These are phyloP conservation scores for Xanthostigma xanthostigma DNA, from an alignment of 2,888 invertebrate genomes.

Conservation along the genomic window DNA sequence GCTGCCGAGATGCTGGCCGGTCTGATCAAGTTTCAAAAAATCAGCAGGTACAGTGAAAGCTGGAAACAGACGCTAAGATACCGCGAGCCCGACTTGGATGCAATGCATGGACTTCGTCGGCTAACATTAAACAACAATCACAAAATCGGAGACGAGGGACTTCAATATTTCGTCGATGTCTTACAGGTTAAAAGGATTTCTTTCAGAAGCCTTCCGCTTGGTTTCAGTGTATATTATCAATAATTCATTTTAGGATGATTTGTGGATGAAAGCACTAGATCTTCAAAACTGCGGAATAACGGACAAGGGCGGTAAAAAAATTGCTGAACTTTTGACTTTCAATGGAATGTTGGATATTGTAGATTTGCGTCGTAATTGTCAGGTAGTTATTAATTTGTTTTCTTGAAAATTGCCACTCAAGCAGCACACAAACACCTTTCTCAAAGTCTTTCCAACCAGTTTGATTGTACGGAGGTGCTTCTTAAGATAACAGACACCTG, in stretches of 20 bases:
- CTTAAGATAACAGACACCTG: too few relatives aligned
- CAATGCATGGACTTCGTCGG: constrained; percentile 56
- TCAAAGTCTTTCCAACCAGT: too few relatives aligned
- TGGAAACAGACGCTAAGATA: constrained; percentile 73
- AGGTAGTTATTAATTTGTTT: constrained; percentile 22
- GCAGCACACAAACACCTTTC: too few relatives aligned
- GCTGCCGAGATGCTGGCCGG: constrained; percentile 51
- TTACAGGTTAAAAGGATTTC: constrained; percentile 21
- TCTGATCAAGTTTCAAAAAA: constrained; percentile 39
- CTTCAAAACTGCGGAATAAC: constrained; percentile 60
- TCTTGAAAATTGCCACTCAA: too few relatives aligned
- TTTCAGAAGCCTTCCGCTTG: background rate
- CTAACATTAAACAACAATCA: constrained; percentile 56
- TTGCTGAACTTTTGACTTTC: constrained; percentile 42
- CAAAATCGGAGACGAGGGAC: constrained; percentile 47
- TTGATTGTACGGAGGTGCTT: too few relatives aligned
- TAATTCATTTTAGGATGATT: constrained; percentile 41
- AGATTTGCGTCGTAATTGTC: constrained; percentile 48
- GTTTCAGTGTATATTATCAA: background rate
- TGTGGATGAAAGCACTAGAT: constrained; percentile 69
- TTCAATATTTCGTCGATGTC: constrained; percentile 44
- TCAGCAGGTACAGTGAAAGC: constrained; percentile 48
- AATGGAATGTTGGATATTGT: constrained; percentile 53
- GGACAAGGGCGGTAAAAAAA: constrained; percentile 38
- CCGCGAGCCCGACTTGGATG: constrained; percentile 52